Evolutionary conservation across 2,888 invertebrate genomes (phyloP), one percentile per base, ranked within the genome.

Genomic region (Nemurella pictetii): DNA sequence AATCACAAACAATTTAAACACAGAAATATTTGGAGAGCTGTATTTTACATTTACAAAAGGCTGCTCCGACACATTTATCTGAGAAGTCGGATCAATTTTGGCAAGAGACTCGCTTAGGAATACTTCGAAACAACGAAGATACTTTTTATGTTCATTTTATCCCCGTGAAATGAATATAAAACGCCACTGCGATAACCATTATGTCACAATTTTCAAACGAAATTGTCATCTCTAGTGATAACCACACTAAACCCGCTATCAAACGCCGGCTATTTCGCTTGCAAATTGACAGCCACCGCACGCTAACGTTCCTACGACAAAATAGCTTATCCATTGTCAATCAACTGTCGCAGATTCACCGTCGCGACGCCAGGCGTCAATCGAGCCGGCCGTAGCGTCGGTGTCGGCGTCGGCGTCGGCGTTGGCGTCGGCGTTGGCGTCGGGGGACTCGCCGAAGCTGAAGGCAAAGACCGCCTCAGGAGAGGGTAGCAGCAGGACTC

Each of bases 391-490:
- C 89, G 88, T n/a, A n/a, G n/a, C n/a, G n/a, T n/a, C n/a, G n/a
- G n/a, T n/a, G n/a, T n/a, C n/a, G n/a, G n/a, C n/a, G n/a, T n/a
- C n/a, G n/a, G n/a, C n/a, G n/a, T n/a, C n/a, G n/a, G n/a, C 77
- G 89, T 88, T 85, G 89, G 88, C 87, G 88, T 86, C 88, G 88
- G 83, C 75, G 4, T 7, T 9, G 25, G 80, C 91, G 72, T 90
- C 91, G n/a, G 90, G 91, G 85, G 91, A 91, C 84, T 91, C 91
- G 26, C 90, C 91, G 27, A 88, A 90, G 87, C 90, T 90, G 86
- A 90, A 90, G 84, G 89, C 85, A 4, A 85, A 86, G 25, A 75
- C 85, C 20, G 29, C 85, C 20, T 84, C 83, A 12, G 83, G 86
- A 26, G 82, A 78, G 85, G 2, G 81, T 28, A 75, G 75, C 75